Evolutionary conservation across 2,888 invertebrate species (phyloP).

Genomic region (Eristalis intricaria): DNA sequence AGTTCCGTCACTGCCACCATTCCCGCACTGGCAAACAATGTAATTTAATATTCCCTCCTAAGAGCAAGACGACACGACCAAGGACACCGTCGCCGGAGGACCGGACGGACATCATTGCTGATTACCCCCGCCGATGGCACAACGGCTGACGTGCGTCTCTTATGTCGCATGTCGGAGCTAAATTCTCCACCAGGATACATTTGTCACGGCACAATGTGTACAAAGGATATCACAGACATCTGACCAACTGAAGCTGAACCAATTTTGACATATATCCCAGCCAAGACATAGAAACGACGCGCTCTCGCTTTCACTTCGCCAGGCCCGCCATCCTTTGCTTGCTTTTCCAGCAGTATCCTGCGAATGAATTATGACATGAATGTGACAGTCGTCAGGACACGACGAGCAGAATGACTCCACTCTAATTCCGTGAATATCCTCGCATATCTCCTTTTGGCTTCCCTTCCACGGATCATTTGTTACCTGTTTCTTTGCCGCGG

Average conservation of each 20-base stretch:
- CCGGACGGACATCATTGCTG: conserved; percentile 57
- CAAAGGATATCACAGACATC: conserved; percentile 26
- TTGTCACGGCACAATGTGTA: conserved; percentile 29
- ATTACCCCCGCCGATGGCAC: conserved; percentile 40
- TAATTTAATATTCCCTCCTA: conserved; percentile 64
- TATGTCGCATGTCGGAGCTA: conserved; percentile 32
- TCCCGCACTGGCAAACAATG: conserved; percentile 16
- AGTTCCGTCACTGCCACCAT: conserved; percentile 48
- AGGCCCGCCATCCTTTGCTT: neutral
- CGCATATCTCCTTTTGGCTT: conserved; percentile 29
- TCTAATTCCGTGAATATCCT: conserved; percentile 63
- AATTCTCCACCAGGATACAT: conserved; percentile 55
- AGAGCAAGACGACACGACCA: conserved; percentile 15
- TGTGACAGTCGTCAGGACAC: conserved; percentile 51
- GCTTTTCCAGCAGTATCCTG: conserved; percentile 39
- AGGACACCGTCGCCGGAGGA: conserved; percentile 5
- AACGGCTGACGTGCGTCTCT: conserved; percentile 52
- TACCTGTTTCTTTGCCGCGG: conserved; percentile 39
- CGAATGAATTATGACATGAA: conserved; percentile 68
- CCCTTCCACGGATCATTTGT: conserved; percentile 62
- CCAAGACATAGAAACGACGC: conserved; percentile 51
- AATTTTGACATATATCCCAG: conserved; percentile 63
- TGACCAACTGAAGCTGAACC: conserved; percentile 59
- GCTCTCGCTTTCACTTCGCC: conserved; percentile 54
- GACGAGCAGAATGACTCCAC: conserved; percentile 44